phyloP scores from a whole-genome alignment of 2,113 vertebrate genomes.

The Notarius lentiginosus region DNA sequence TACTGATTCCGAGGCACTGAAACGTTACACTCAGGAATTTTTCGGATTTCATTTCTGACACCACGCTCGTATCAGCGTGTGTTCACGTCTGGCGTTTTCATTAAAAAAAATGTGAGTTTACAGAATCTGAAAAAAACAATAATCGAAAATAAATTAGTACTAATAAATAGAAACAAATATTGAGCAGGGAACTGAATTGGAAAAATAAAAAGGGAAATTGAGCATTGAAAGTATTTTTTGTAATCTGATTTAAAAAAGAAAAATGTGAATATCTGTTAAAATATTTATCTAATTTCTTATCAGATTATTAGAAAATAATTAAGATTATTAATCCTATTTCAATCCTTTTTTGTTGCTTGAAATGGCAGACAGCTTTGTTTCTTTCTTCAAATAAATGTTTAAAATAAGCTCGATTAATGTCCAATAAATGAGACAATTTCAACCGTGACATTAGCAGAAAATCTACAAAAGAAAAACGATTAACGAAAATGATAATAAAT shows the following conservation, averaged over 20 bases:
- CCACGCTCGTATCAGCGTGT: not conserved
- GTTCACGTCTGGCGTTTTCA: too few species aligned
- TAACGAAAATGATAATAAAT: too few species aligned
- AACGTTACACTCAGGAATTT: not conserved
- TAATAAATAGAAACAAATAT: not conserved
- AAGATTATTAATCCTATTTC: too few species aligned
- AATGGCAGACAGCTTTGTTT: too few species aligned
- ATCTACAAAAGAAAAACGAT: not conserved
- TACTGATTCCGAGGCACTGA: not conserved
- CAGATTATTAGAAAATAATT: too few species aligned
- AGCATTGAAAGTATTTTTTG: too few species aligned
- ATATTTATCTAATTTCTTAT: too few species aligned
- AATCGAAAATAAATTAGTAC: not conserved
- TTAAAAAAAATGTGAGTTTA: not conserved
- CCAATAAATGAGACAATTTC: not conserved
- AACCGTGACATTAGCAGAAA: not conserved
- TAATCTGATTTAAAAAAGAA: too few species aligned
- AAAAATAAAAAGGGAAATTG: not conserved
- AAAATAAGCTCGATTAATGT: too few species aligned
- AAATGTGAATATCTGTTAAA: too few species aligned
- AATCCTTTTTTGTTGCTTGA: not conserved
- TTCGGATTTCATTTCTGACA: not conserved
- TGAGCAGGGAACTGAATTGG: not conserved
- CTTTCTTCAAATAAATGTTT: too few species aligned
- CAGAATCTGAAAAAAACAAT: not conserved